phyloP scores from a whole-genome alignment of 1,140 invertebrate genomes.

The Diorhabda carinulata region DNA sequence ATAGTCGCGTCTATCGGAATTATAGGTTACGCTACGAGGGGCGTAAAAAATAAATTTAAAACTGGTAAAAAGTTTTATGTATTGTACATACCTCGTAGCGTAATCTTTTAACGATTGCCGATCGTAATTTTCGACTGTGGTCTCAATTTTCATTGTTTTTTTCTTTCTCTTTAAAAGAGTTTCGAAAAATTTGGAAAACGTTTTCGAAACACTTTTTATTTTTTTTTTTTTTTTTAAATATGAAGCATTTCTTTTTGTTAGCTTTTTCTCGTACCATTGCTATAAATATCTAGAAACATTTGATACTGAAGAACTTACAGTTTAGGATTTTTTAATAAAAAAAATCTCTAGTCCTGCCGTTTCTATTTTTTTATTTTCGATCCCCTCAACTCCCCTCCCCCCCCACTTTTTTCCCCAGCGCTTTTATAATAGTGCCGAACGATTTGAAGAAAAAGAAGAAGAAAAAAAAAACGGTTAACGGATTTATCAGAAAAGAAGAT shows the following conservation, averaged over 20 bases:
- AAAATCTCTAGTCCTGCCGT: conserved; percentile 47
- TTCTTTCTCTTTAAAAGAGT: conserved; percentile 10
- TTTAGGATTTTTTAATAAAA: conserved; percentile 45
- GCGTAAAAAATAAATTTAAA: conserved; percentile 7
- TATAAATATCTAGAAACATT: conserved; percentile 37
- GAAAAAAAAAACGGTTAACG: not conserved
- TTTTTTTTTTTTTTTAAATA: conserved; percentile 1
- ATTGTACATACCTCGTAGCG: conserved; percentile 28
- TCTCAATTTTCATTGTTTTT: conserved; percentile 40
- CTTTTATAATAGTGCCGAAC: conserved; percentile 25
- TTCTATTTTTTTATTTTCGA: conserved; percentile 36
- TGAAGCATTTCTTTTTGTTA: conserved; percentile 38
- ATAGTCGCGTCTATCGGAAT: conserved; percentile 12
- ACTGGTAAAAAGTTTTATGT: not conserved
- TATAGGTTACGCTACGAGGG: conserved; percentile 9
- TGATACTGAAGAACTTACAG: conserved; percentile 42
- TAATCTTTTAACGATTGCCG: conserved; percentile 5
- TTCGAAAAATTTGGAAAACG: conserved; percentile 6
- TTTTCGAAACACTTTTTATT: conserved; percentile 17
- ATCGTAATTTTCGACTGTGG: conserved; percentile 37
- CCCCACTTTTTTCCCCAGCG: conserved; percentile 15
- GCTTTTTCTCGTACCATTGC: conserved; percentile 41
- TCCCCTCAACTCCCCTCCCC: conserved; percentile 19
- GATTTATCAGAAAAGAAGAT: conserved; percentile 1
- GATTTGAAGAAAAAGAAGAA: too few relatives aligned